phyloP scores from a whole-genome alignment of 2,113 vertebrate species.

The Campylorhamphus procurvoides region DNA sequence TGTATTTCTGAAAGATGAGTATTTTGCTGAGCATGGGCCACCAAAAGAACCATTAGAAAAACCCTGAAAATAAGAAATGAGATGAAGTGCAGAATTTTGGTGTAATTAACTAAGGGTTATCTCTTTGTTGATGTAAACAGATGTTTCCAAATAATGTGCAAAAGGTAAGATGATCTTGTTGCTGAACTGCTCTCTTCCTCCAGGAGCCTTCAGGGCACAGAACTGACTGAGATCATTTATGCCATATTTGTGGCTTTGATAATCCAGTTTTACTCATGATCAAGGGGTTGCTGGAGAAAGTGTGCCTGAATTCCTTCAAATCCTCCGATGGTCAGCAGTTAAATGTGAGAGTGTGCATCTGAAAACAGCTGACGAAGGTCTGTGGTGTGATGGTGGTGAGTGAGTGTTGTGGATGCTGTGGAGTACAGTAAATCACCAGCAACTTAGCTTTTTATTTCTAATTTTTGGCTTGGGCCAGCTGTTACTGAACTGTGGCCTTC shows the following conservation, averaged over 20 bases:
- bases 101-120: neutral
- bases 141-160: neutral
- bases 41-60: neutral
- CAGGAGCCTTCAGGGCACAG: neutral
- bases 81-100: neutral
- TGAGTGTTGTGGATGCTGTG: neutral
- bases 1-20: neutral
- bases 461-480: neutral
- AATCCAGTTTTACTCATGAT: neutral
- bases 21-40: neutral
- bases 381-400: neutral
- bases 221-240: accelerated
- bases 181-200: neutral
- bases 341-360: neutral
- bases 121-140: neutral
- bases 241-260: neutral
- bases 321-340: neutral
- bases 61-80: neutral
- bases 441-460: neutral
- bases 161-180: neutral
- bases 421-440: neutral
- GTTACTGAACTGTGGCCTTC: neutral
- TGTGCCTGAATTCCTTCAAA: neutral
- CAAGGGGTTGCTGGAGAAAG: neutral
- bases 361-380: neutral